Evolutionary conservation across 2,888 invertebrate species (phyloP), one percentile per base, ranked within the genome.

Genomic region (Aproaerema taeniolella): DNA sequence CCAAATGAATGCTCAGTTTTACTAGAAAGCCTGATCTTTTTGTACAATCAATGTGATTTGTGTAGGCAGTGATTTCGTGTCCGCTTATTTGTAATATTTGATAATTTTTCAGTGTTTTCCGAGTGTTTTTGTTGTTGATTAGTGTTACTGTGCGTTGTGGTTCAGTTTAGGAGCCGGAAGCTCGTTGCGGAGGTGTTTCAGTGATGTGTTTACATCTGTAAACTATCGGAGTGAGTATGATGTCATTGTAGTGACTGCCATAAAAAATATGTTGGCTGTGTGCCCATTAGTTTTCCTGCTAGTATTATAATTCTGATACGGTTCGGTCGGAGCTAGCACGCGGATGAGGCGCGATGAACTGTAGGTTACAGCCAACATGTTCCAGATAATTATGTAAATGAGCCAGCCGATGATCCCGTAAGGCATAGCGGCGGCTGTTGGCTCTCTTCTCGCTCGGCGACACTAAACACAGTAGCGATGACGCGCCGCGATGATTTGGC

Each of bases 131-230:
- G 47, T 48, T 55, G 55, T 57, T 50, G 49, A 63, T 55, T 61
- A 62, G 47, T 49, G 55, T 56, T 52, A 50, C 58, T 46, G 47
- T 47, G 53, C 49, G 50, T 49, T 49, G 39, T 34, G 42, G 46
- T 44, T 38, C 47, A 42, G 49, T 47, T 50, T 52, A 47, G 52
- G 62, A 55, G 55, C 53, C 52, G 50, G 61, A 55, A 59, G 61
- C 57, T 66, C 55, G 53, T 49, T 48, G 61, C 59, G 60, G 64
- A 56, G 61, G 48, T 52, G 50, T 62, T 58, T 64, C 62, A 79
- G 81, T 67, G 69, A 85, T 86, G 83, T 85, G 83, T 85, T 85
- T 85, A 85, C 83, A 81, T 74, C 70, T 77, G 66, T 85, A 75
- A 66, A 78, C 66, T 69, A 70, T 65, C 70, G 56, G 65, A 63